phyloP scores from a whole-genome alignment of 2,113 vertebrate genomes.

The Xenus cinereus region DNA sequence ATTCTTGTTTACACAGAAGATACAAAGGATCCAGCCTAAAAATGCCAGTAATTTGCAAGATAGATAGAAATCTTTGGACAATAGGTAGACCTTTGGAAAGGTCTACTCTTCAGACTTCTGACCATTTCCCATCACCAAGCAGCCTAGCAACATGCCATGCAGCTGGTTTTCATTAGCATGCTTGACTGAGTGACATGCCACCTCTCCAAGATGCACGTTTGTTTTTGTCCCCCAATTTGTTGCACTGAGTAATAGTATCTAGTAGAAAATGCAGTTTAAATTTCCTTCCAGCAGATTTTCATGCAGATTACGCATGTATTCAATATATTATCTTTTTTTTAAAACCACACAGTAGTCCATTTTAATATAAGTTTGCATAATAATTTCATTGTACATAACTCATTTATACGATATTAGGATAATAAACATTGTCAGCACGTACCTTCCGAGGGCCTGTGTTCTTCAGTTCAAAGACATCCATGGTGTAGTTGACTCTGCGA shows the following conservation, averaged over 20 bases:
- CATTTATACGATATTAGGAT: not conserved
- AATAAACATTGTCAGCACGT: not conserved
- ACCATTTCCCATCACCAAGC: not conserved
- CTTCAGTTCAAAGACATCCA: constrained; percentile 97
- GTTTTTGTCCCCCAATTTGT: not conserved
- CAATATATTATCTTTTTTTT: not conserved
- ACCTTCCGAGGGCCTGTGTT: constrained; percentile 94
- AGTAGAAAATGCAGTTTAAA: not conserved
- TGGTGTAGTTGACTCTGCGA: constrained; percentile 94
- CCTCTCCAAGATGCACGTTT: not conserved
- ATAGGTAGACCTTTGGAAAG: not conserved
- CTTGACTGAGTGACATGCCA: not conserved
- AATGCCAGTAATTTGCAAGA: not conserved
- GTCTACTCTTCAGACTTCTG: not conserved
- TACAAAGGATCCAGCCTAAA: not conserved
- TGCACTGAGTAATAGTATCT: not conserved
- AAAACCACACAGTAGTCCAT: not conserved
- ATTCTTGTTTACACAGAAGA: not conserved
- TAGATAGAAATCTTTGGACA: not conserved
- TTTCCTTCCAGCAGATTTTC: not conserved
- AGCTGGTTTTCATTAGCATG: not conserved
- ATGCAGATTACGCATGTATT: not conserved
- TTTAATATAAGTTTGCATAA: not conserved
- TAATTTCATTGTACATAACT: not conserved
- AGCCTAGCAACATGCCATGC: not conserved